Evolutionary conservation across 30 jellyfish, hydroid and myxozoan species (phyloP), one percentile per base, ranked within the genome.

Genomic region (Turritopsis dohrnii): DNA sequence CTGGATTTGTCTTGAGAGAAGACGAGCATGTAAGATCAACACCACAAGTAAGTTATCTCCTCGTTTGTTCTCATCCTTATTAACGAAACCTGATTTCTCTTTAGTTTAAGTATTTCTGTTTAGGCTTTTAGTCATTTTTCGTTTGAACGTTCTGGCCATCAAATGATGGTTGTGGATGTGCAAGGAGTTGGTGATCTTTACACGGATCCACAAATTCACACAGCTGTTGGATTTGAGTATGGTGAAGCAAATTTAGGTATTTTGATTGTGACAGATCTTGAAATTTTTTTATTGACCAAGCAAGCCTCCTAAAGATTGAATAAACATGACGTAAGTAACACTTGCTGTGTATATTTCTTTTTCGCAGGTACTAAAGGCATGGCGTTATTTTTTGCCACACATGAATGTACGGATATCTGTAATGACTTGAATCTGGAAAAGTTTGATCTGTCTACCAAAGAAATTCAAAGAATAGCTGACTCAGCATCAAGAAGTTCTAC

Each of bases 171-270:
- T 29, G 99, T 94, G 9, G 99, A 94, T 71, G 81, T 94, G 18
- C 99, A 94, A 83, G 99, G 99, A 22, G 99, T 94, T 52, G 99
- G 97, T 29, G 99, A 94, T 73, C 76, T 94, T 66, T 94, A 94
- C 86, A 94, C 99, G 7, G 99, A 94, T 72, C 99, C 99, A 1
- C 99, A 94, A 74, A 89, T 94, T n/a, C 99, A 94, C 83, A 94
- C 99, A 0, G 94, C 99, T 1, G 71, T 88, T 52, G 96, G 95
- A 21, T 72, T 72, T 21, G 99, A 88, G 29, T 94, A 94, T 80
- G 99, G 99, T 8, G 99, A 94, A 20, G 99, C 96, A 0, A 94
- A 94, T 84, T 90, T 94, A 18, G 99, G 99, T 82, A 8, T 22
- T 21, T n/a, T n/a, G n/a, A n/a, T n/a, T n/a, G n/a, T n/a, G n/a